Conservation (phyloP, 2,888 invertebrate species). For the Nomada lathburiana region DNA sequence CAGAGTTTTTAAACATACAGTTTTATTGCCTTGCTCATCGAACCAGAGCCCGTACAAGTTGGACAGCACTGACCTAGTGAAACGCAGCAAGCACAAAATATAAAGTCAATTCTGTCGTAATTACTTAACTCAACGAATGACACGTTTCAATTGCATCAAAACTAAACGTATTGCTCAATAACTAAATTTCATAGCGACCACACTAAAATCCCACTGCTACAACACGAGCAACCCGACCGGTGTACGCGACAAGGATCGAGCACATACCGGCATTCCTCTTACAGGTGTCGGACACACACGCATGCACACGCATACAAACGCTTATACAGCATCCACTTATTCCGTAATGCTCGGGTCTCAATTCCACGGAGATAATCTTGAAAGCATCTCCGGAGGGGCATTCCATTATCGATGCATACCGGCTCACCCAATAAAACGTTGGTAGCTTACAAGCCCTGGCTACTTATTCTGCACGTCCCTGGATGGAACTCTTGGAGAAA, state of each 20-base stretch:
- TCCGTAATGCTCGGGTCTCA: constrained; percentile 35
- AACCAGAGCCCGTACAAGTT: too few relatives aligned
- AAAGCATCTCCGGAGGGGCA: constrained; percentile 29
- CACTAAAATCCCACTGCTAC: neutral
- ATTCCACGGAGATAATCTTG: constrained; percentile 53
- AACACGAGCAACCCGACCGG: constrained; percentile 10
- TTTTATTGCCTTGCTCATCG: too few relatives aligned
- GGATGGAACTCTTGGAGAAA: constrained; percentile 59
- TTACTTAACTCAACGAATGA: neutral
- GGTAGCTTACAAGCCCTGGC: constrained; percentile 68
- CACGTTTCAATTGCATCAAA: neutral
- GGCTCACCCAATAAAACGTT: constrained; percentile 52
- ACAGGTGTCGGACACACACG: constrained; percentile 30
- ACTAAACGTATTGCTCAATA: neutral
- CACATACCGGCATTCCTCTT: constrained; percentile 26
- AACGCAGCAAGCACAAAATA: too few relatives aligned
- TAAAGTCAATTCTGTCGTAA: neutral
- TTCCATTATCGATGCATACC: constrained; percentile 54
- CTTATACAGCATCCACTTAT: constrained; percentile 8
- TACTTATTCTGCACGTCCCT: constrained; percentile 61
- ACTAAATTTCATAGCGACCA: constrained; percentile 1
- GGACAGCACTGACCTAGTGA: too few relatives aligned
- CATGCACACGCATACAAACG: neutral
- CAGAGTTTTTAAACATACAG: too few relatives aligned
- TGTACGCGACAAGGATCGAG: constrained; percentile 30